Evolutionary conservation across 2,797 vertebrate genomes (phyloP), one percentile per base, ranked within the genome.

Genomic region (Sparus aurata): DNA sequence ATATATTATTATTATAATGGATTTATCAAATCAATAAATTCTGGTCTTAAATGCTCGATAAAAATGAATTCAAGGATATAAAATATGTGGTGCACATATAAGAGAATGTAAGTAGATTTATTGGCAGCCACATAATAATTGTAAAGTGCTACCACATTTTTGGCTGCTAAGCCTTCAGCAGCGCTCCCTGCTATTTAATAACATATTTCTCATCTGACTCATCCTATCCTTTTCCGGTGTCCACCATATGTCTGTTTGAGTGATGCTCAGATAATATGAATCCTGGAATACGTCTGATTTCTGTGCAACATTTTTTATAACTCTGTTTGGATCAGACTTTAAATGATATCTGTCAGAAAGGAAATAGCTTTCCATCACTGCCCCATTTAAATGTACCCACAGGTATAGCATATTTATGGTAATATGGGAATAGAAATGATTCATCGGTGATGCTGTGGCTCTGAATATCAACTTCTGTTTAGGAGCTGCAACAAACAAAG

Each of bases 331-430:
- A 89, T 91, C 85, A 47, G 74, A 75, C 63, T 83, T 79, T 72
- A 87, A 92, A 92, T 87, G 79, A 87, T 89, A 90, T 81, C 81
- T 90, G 86, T 91, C 86, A 89, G 83, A 89, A 77, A 73, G 55
- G 63, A 92, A 93, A 90, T 85, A 34, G 79, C 80, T 84, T 91
- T 91, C 74, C 75, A 69, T 87, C 73, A 72, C 58, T 12, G 4
- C 3, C 58, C 74, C 53, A 80, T 89, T 90, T 86, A 82, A 84
- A 86, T 75, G 71, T 83, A 75, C 54, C 52, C 75, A 85, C 75
- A 82, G 83, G 58, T 89, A 67, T 62, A 61, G 80, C 85, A 75
- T 67, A 85, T 90, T 86, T 88, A 91, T 89, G 86, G 45, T 78
- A 86, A 92, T 88, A 13, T 5, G 41, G 63, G 43, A 76, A 69